Evolutionary conservation across 2,888 invertebrate genomes (phyloP).

Genomic region (Archips crataeganus): DNA sequence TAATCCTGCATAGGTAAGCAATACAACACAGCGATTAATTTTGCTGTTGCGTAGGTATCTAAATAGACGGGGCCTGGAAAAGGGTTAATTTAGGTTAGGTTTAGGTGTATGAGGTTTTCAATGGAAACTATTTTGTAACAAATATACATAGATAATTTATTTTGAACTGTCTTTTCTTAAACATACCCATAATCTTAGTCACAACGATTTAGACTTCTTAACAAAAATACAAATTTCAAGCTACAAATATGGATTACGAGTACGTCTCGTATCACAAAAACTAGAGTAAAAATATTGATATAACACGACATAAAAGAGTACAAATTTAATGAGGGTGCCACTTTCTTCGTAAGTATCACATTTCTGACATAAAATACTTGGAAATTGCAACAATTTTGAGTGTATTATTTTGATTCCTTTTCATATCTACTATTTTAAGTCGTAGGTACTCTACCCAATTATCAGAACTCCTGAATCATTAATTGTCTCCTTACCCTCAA

Average conservation of each 20-base stretch:
- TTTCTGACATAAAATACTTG: too few relatives aligned
- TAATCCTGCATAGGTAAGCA: too few relatives aligned
- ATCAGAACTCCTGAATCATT: not conserved
- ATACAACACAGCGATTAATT: too few relatives aligned
- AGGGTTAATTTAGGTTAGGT: too few relatives aligned
- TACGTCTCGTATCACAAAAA: not conserved
- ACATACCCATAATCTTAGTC: not conserved
- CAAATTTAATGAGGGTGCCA: too few relatives aligned
- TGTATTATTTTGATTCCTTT: too few relatives aligned
- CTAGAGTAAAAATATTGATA: not conserved
- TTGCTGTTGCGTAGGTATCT: too few relatives aligned
- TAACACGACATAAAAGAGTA: too few relatives aligned
- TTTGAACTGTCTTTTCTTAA: not conserved
- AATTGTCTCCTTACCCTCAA: not conserved
- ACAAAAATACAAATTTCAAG: conserved; percentile 5
- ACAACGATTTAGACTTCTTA: conserved; percentile 2
- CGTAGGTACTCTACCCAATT: not conserved
- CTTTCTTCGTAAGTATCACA: too few relatives aligned
- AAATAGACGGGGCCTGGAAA: too few relatives aligned
- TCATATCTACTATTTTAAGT: too few relatives aligned
- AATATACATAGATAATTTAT: conserved; percentile 2
- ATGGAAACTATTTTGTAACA: conserved; percentile 11
- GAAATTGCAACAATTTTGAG: too few relatives aligned
- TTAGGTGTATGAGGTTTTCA: not conserved
- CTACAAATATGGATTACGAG: not conserved